Evolutionary conservation across 2,113 vertebrate genomes (phyloP), one percentile per base, ranked within the genome.

Genomic region (Oncorhynchus tshawytscha): DNA sequence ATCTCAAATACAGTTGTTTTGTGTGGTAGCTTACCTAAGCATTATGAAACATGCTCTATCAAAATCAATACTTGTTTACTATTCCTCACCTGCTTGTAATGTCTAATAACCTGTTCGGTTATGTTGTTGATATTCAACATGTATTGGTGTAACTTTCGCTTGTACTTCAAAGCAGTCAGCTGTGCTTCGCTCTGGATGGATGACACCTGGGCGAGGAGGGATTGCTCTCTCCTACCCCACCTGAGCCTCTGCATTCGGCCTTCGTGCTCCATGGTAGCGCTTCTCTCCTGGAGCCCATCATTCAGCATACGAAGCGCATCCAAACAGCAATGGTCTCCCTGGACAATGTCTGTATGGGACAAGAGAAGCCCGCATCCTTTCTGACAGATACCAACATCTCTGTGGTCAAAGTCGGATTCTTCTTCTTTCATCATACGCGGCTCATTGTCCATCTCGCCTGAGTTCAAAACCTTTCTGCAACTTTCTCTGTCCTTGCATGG

Each of bases 171-270:
- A 22, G 92, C 93, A 12, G 89, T 72, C 27, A 96, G 94, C 87
- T 91, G 91, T 87, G 92, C 92, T 90, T 94, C 82, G 89, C 82
- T 92, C 90, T 95, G 94, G 51, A 94, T 93, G 1, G 62, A 20
- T 0, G 87, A 77, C 62, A 94, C 91, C 91, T 91, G 94, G 67
- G 89, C 91, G 24, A 91, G 75, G 68, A 93, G 92, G 45, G 82
- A 70, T 89, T 87, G 87, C 82, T 95, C 92, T 66, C 88, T 82
- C 78, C 83, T 49, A 84, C 92, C 89, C 92, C 93, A 91, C 81
- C 89, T 85, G 80, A 88, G 80, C 51, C 88, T 85, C 74, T 83
- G 87, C 78, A 83, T 78, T 75, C 82, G 88, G 78, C 83, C 78
- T 75, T 89, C 82, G 3, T 85, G 90, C 80, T 89, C 88, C 81